Base-by-base conservation (phyloP, 35 echinoderm and acorn worm genomes). In the Anneissia japonica region DNA sequence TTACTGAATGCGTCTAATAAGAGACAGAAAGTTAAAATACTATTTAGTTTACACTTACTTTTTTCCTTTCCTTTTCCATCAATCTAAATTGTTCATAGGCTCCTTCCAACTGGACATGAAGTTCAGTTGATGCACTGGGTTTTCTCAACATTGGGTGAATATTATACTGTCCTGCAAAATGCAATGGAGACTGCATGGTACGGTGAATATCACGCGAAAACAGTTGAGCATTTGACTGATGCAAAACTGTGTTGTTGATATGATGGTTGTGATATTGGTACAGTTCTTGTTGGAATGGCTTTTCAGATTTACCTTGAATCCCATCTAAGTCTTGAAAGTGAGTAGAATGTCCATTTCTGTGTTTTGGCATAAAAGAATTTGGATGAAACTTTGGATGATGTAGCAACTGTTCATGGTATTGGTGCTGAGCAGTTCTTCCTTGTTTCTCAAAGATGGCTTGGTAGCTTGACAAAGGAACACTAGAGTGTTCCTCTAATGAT, bases 11-110 rank as follows among this genome's bases (percentile, higher is more conserved):
- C n/a, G n/a, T n/a, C n/a, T n/a, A n/a, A n/a, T n/a, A n/a, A n/a
- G n/a, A n/a, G n/a, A n/a, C n/a, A n/a, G n/a, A n/a, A n/a, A n/a
- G n/a, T n/a, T n/a, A n/a, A n/a, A n/a, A n/a, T n/a, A n/a, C n/a
- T n/a, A n/a, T n/a, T n/a, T n/a, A n/a, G n/a, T n/a, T n/a, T n/a
- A n/a, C 0, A 32, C 77, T 32, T 39, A 81, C 79, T 30, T 81
- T 81, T 26, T 81, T 81, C 30, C 79, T 38, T 39, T 81, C 79
- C 30, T 32, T 81, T 81, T 81, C 79, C n/a, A 81, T 39, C 3
- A 81, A 81, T 0, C 79, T 7, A 39, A 38, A 40, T 81, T 81
- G 79, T 36, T 81, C 79, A 39, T 38, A 81, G 36, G 35, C 35
- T 39, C 21, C 79, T 39, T 81, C 79, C n/a, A 81, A 39, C n/a